phyloP scores from a whole-genome alignment of 2,888 invertebrate species.

The Achlya flavicornis region DNA sequence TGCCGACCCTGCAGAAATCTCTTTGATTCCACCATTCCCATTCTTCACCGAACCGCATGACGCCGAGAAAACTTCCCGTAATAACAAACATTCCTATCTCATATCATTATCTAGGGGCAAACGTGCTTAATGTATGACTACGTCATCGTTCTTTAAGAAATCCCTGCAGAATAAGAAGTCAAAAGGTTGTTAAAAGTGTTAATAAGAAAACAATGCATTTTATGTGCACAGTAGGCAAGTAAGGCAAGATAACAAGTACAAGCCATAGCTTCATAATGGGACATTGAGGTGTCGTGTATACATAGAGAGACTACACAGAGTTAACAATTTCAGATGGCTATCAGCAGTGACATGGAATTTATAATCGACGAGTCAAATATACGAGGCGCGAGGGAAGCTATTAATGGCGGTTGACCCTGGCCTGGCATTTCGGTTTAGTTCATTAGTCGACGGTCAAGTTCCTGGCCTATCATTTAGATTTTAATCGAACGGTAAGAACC shows the following conservation, averaged over 20 bases:
- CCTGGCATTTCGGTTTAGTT: background rate
- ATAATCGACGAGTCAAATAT: constrained; percentile 24
- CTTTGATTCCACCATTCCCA: no score
- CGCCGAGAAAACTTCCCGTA: no score
- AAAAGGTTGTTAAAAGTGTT: no score
- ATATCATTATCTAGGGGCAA: no score
- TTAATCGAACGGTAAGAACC: background rate
- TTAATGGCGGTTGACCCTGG: background rate
- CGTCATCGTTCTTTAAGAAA: no score
- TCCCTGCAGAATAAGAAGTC: no score
- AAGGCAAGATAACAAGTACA: background rate
- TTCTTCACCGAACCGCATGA: no score
- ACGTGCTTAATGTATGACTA: no score
- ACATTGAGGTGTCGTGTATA: background rate
- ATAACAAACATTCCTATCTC: no score
- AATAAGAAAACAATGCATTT: no score
- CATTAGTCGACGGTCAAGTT: background rate
- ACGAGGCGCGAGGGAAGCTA: background rate
- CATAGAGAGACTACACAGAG: background rate
- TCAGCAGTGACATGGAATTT: constrained; percentile 34
- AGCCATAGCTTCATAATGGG: background rate
- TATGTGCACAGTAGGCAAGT: no score
- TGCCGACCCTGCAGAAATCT: no score
- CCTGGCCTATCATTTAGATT: background rate
- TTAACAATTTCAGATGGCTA: constrained; percentile 36